Evolutionary conservation across 2,888 invertebrate species (phyloP).

Genomic region (Fissipunctia ypsillon): DNA sequence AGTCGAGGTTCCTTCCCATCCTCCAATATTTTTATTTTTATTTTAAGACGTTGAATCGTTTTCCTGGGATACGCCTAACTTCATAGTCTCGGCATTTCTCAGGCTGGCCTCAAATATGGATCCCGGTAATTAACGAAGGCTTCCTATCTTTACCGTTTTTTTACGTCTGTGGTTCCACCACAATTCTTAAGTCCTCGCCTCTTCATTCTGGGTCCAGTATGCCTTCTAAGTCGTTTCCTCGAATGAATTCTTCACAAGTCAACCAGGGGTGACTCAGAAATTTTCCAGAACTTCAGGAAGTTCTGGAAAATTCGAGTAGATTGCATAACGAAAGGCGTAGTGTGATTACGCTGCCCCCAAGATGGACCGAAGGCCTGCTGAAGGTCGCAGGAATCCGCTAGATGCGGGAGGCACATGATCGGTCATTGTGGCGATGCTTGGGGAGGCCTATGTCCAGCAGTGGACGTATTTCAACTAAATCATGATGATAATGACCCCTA

Average conservation of each 20-base stretch:
- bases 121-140: not conserved
- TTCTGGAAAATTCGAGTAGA: not conserved
- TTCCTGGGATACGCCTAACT: not conserved
- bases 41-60: not conserved
- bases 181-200: not conserved
- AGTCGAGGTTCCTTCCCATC: not conserved
- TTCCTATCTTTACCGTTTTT: not conserved
- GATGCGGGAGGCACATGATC: not conserved
- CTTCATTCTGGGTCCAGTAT: not conserved
- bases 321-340: not conserved
- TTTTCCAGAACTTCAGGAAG: too few relatives aligned
- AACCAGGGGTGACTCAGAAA: too few relatives aligned
- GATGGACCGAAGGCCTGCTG: too few relatives aligned
- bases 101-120: not conserved
- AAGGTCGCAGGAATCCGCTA: not conserved
- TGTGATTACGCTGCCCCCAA: not conserved
- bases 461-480: not conserved
- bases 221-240: not conserved
- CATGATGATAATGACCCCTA: conserved; percentile 3
- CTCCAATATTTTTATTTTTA: not conserved
- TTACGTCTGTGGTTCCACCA: not conserved
- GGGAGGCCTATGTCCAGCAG: not conserved
- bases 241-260: not conserved
- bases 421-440: too few relatives aligned
- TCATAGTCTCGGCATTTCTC: not conserved